Evolutionary conservation across 2,797 vertebrate genomes (phyloP).

Genomic region (Simalia tracyae): DNA sequence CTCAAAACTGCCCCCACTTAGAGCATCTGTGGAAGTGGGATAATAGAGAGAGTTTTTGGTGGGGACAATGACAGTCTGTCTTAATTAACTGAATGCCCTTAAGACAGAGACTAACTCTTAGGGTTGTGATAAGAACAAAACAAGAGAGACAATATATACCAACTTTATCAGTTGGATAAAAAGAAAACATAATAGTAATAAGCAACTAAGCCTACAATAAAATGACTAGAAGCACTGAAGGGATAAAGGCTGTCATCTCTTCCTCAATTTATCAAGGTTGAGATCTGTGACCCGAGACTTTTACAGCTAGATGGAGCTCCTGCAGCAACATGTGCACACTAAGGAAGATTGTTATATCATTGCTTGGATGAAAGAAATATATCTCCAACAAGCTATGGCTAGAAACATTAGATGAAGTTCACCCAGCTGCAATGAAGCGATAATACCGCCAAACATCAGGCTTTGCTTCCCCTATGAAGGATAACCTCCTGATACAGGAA

Average conservation of each 20-base stretch:
- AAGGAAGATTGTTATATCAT: background rate
- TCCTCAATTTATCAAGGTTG: background rate
- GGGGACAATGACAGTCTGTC: too few relatives aligned
- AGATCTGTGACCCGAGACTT: background rate
- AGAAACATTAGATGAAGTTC: background rate
- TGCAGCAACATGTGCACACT: background rate
- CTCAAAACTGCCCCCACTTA: background rate
- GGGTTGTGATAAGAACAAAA: background rate
- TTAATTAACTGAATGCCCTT: background rate
- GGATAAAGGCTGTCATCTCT: background rate
- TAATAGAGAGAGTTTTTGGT: background rate
- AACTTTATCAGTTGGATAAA: too few relatives aligned
- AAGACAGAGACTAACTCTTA: background rate
- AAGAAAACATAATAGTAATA: background rate
- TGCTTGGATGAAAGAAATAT: background rate
- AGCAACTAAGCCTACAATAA: background rate
- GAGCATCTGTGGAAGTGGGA: background rate
- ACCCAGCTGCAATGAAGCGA: background rate
- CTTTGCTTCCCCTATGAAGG: background rate
- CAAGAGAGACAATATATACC: background rate
- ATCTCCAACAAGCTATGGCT: background rate
- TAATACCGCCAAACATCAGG: background rate
- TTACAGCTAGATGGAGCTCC: background rate
- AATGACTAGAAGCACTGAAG: background rate
- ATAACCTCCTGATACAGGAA: slow-evolving; percentile 44